These are phyloP conservation scores for Pangasianodon hypophthalmus DNA, from an alignment of 2,113 vertebrate genomes.

Conservation along the genomic window DNA sequence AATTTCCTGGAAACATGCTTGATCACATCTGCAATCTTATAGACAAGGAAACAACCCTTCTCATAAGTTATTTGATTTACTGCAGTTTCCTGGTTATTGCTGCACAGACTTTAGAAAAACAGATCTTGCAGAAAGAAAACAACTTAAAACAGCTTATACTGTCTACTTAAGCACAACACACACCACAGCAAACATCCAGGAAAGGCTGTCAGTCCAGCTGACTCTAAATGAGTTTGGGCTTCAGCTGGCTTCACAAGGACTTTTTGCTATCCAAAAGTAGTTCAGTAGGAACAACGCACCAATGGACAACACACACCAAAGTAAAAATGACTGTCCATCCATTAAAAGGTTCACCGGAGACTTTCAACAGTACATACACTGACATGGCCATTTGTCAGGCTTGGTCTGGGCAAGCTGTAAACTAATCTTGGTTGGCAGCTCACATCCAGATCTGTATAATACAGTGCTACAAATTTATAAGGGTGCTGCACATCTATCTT, in stretches of 20 bases:
- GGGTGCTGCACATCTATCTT: slow-evolving; percentile 7
- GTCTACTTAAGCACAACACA: neutral
- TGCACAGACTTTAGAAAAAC: neutral
- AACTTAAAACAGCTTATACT: neutral
- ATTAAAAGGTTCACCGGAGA: slow-evolving; percentile 9
- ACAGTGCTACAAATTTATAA: neutral
- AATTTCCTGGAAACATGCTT: neutral
- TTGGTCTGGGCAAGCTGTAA: neutral
- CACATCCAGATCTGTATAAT: slow-evolving; percentile 6
- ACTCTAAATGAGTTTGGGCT: neutral
- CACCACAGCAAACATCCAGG: neutral
- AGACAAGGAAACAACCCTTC: neutral
- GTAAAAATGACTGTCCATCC: slow-evolving; percentile 1
- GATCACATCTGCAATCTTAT: neutral
- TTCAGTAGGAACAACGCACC: slow-evolving; percentile 2
- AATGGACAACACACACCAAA: neutral
- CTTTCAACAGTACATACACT: neutral
- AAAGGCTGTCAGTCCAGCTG: neutral
- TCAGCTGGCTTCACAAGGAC: slow-evolving; percentile 1
- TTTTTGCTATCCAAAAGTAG: neutral
- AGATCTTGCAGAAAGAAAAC: neutral
- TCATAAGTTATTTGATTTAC: neutral
- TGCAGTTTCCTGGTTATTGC: neutral
- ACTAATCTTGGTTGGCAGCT: slow-evolving; percentile 11
- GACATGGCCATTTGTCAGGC: slow-evolving; percentile 3